Evolutionary conservation across 2,888 invertebrate genomes (phyloP).

Genomic region (Spicauda simplicius): DNA sequence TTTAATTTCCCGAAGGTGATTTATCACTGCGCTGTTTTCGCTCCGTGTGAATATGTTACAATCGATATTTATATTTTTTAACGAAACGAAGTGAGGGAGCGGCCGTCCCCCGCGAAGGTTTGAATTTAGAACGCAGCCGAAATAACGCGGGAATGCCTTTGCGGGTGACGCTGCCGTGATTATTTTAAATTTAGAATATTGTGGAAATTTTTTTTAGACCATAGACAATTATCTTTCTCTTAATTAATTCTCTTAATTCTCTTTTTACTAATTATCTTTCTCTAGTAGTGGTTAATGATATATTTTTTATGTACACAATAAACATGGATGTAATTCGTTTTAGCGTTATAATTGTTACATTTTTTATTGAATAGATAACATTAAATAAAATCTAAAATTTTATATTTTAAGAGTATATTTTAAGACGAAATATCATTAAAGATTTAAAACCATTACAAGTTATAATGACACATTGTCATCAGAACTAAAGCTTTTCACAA

Average conservation of each 20-base stretch:
- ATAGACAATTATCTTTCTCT: neutral
- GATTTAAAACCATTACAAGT: too few species aligned
- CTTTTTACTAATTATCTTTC: too few species aligned
- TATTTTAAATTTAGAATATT: conserved; percentile 48
- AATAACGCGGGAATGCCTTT: conserved; percentile 69
- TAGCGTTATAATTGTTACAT: too few species aligned
- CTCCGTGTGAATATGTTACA: conserved; percentile 54
- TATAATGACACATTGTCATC: too few species aligned
- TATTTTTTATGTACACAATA: too few species aligned
- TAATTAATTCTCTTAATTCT: too few species aligned
- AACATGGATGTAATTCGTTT: too few species aligned
- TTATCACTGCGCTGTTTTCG: conserved; percentile 73
- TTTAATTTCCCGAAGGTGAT: conserved; percentile 86
- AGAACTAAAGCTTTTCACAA: neutral
- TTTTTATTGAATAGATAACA: too few species aligned
- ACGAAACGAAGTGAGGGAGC: conserved; percentile 52
- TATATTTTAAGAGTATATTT: too few species aligned
- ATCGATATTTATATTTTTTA: conserved; percentile 67
- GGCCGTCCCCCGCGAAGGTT: conserved; percentile 72
- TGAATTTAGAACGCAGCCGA: conserved; percentile 70
- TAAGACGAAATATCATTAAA: too few species aligned
- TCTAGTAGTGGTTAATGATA: too few species aligned
- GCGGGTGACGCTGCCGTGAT: conserved; percentile 68
- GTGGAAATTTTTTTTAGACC: neutral
- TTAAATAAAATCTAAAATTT: too few species aligned